Percentiles rank a stretch among this genome's conserved stretches.
Evolutionary conservation across 53 echinoderm and acorn worm genomes (phyloP).

Genomic region (Mesocentrotus franciscanus): DNA sequence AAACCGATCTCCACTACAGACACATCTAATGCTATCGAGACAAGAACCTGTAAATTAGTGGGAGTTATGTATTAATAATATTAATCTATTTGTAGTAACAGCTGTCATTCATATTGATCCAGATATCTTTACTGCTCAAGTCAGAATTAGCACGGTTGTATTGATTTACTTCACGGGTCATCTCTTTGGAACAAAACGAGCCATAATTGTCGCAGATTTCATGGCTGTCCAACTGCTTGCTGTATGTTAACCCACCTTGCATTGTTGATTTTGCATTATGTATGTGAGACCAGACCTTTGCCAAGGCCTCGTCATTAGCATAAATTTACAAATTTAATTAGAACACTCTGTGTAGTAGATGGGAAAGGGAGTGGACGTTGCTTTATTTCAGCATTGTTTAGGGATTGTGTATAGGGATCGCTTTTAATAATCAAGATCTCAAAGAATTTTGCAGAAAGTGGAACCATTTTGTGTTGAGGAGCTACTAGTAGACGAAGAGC

Average conservation of each 20-base stretch:
- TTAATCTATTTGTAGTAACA: background rate
- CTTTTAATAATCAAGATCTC: background rate
- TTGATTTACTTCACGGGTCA: background rate
- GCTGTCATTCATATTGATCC: background rate
- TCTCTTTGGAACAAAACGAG: background rate
- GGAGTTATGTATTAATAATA: background rate
- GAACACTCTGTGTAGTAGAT: background rate
- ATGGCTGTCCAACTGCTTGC: background rate
- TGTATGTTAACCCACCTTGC: background rate
- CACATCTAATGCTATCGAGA: too few species aligned
- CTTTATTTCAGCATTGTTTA: background rate
- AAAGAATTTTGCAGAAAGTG: too few species aligned
- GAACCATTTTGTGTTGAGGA: too few species aligned
- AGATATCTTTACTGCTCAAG: background rate
- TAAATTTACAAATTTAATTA: constrained; percentile 36
- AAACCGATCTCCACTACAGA: too few species aligned
- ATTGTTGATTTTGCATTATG: constrained; percentile 32
- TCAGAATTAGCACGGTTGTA: background rate
- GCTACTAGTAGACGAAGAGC: too few species aligned
- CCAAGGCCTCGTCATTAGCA: background rate
- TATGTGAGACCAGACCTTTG: background rate
- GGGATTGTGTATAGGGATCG: background rate
- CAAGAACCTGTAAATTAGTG: too few species aligned
- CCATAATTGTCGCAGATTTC: background rate
- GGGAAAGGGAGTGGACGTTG: background rate